Conservation (phyloP, 2,113 vertebrate genomes). For the Urocynchramus pylzowi region DNA sequence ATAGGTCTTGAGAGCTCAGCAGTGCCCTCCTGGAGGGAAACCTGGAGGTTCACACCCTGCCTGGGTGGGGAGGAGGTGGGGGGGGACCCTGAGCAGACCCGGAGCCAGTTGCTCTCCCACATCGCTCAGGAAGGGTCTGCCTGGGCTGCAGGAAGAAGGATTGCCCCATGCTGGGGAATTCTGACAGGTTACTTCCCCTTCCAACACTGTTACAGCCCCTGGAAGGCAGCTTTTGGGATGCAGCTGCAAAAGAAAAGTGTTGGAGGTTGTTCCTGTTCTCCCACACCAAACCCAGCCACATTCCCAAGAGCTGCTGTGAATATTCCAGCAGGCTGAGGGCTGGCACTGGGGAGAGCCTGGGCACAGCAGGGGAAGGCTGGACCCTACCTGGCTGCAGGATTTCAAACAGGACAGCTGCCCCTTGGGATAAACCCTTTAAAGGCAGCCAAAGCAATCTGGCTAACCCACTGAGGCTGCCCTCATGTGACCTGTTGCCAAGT, state of each 20-base stretch:
- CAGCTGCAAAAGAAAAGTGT: fast-evolving
- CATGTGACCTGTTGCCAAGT: neutral
- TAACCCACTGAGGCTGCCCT: neutral
- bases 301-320: fast-evolving
- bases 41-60: neutral
- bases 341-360: fast-evolving
- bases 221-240: neutral
- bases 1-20: neutral
- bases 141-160: neutral
- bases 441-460: constrained; percentile 30
- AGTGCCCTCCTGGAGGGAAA: neutral
- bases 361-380: neutral
- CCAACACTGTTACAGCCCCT: neutral
- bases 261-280: neutral
- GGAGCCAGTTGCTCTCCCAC: neutral
- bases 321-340: neutral
- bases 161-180: neutral
- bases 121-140: neutral
- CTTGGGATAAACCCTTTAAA: constrained; percentile 46
- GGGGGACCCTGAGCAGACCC: neutral
- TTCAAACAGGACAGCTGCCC: neutral
- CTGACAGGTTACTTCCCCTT: neutral
- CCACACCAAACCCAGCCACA: fast-evolving
- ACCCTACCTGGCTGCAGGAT: constrained; percentile 11
- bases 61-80: neutral